Conservation (phyloP, 2,888 invertebrate genomes). For the Sarcophaga carnaria region DNA sequence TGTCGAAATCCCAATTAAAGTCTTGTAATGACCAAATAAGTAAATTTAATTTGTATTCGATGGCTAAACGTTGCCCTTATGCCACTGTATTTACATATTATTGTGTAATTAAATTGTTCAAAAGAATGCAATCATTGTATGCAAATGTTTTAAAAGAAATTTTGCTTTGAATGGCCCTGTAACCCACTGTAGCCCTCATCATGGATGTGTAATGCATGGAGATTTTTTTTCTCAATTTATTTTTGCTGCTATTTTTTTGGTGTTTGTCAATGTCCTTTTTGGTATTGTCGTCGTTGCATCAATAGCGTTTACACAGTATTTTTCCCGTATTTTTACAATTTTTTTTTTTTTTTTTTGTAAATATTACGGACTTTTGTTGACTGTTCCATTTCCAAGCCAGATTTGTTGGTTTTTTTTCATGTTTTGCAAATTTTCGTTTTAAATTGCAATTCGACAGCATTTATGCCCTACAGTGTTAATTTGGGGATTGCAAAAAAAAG, state of each 20-base stretch:
- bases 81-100: too few relatives aligned
- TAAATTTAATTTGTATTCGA: too few relatives aligned
- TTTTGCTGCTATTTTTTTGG: neutral
- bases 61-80: too few relatives aligned
- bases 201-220: neutral
- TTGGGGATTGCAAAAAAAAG: slow-evolving; percentile 21
- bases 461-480: slow-evolving; percentile 42
- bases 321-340: slow-evolving; percentile 13
- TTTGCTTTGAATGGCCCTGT: neutral
- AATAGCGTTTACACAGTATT: slow-evolving; percentile 48
- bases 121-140: too few relatives aligned
- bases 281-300: slow-evolving; percentile 47
- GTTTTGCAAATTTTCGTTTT: neutral
- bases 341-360: slow-evolving; percentile 25
- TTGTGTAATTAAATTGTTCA: too few relatives aligned
- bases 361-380: slow-evolving; percentile 54
- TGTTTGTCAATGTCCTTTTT: slow-evolving; percentile 50
- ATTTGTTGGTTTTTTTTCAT: neutral
- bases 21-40: too few relatives aligned
- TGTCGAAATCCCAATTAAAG: too few relatives aligned
- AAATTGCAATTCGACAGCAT: slow-evolving; percentile 48
- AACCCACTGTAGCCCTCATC: slow-evolving; percentile 35
- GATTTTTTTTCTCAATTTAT: neutral
- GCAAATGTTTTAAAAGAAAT: too few relatives aligned
- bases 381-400: slow-evolving; percentile 53